Evolutionary conservation across 2,797 vertebrate genomes (phyloP), one percentile per base, ranked within the genome.

Genomic region (Danionella dracula): DNA sequence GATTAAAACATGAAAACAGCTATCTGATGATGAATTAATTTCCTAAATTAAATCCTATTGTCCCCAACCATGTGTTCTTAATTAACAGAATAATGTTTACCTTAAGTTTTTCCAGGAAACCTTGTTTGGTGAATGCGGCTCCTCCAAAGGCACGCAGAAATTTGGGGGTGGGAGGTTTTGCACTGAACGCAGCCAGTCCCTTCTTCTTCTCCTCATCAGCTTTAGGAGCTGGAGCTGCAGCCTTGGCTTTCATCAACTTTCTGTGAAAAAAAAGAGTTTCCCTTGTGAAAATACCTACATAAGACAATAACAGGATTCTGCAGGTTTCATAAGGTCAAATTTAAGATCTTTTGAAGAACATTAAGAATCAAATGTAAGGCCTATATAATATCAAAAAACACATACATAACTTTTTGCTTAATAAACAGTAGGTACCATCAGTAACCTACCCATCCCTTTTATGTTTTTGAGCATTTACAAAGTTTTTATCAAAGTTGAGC

Each of bases 211-310:
- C 81, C 8, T 83, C 85, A 0, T 71, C 66, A 0, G 32, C 10
- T 54, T 82, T 82, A 10, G 73, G 78, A 12, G 41, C 49, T 20
- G 76, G 50, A 4, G 89, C 5, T 9, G 38, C 77, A 13, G 48
- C 87, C 71, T 89, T 91, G 40, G 82, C 75, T 73, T 89, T 91
- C 48, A 70, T 70, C 35, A 91, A 80, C 70, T 88, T 85, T 75
- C 90, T 91, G 56, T 17, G 31, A 13, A 59, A 12, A 16, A 64
- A 34, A 27, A 3, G 3, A 27, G 3, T 3, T 27, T 3, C 6
- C 6, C 6, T 27, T 27, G 23, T 27, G 23, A 3, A 27, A 27
- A 27, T 27, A 6, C n/a, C n/a, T n/a, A n/a, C n/a, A n/a, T n/a
- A n/a, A 27, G 23, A 27, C 23, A 27, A 3, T 27, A 27, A 6